These are phyloP conservation scores for Batillaria attramentaria DNA, from an alignment of 1,140 invertebrate genomes.

Conservation along the genomic window DNA sequence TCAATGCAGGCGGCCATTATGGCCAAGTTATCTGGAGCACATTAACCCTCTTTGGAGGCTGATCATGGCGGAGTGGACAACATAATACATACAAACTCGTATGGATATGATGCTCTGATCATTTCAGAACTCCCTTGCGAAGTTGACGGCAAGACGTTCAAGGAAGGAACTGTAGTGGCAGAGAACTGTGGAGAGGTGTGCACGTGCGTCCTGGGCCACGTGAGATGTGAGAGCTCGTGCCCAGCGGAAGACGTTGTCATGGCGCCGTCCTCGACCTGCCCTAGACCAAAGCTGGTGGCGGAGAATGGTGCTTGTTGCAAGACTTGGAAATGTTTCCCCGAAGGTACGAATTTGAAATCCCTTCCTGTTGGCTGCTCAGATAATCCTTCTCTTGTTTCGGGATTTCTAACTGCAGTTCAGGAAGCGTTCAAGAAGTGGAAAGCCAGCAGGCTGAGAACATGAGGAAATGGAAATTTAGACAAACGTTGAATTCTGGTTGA, in stretches of 20 bases:
- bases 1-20: neutral
- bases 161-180: neutral
- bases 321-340: constrained; percentile 36
- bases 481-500: no score
- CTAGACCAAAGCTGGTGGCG: constrained; percentile 27
- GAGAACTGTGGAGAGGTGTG: constrained; percentile 27
- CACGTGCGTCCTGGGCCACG: constrained; percentile 20
- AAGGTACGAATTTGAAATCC: constrained; percentile 36
- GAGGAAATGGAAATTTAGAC: no score
- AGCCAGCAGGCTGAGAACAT: no score
- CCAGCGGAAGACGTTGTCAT: constrained; percentile 24
- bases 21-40: no score
- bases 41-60: no score
- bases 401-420: no score
- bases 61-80: no score
- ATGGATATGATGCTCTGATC: constrained; percentile 8
- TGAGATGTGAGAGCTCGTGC: constrained; percentile 31
- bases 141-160: constrained; percentile 3
- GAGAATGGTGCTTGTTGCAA: constrained; percentile 31
- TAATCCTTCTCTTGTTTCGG: no score
- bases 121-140: constrained; percentile 24
- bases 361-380: no score
- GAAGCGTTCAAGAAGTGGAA: no score
- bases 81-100: no score
- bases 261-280: constrained; percentile 36